Evolutionary conservation across 2,113 vertebrate genomes (phyloP).

Genomic region (Spilogale gracilis): DNA sequence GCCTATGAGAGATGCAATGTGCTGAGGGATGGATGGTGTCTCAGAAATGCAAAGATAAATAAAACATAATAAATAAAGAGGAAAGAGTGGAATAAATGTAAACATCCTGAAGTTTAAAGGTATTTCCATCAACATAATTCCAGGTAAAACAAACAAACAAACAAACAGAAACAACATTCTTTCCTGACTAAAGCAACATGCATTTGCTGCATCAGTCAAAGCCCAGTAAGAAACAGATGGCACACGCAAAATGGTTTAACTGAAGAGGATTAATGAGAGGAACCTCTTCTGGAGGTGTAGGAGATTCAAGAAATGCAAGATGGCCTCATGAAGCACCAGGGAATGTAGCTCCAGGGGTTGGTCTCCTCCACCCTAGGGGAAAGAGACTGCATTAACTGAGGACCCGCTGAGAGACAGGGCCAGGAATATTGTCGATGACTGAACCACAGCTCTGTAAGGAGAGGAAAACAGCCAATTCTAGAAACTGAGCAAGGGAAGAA

Average conservation of each 20-base stretch:
- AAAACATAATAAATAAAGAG: background rate
- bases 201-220: background rate
- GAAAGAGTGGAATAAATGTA: background rate
- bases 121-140: background rate
- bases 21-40: background rate
- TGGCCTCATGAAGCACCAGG: fast-evolving
- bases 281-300: background rate
- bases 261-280: background rate
- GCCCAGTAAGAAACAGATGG: background rate
- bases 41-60: constrained; percentile 33
- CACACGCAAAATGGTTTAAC: background rate
- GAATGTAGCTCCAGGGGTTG: background rate
- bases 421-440: background rate
- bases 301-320: background rate
- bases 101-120: background rate
- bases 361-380: background rate
- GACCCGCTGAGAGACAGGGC: background rate
- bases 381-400: background rate
- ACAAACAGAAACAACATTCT: background rate
- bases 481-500: background rate
- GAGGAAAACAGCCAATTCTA: background rate
- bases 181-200: background rate
- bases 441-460: background rate
- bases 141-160: background rate
- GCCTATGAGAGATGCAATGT: background rate